These are phyloP conservation scores for Augochlora pura DNA, from an alignment of 1,140 invertebrate genomes.

Conservation along the genomic window DNA sequence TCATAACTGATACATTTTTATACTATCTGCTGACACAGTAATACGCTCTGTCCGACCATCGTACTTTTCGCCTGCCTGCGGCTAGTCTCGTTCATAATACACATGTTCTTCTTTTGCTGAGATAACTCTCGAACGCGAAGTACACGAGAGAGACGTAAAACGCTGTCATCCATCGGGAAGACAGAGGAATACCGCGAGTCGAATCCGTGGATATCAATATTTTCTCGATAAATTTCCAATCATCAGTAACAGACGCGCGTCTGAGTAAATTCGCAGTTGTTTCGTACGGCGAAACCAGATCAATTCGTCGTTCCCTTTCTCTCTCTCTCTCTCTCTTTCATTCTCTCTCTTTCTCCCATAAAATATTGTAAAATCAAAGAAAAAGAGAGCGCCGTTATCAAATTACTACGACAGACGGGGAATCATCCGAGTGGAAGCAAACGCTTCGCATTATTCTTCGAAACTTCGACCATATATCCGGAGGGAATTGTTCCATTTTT, in stretches of 20 bases:
- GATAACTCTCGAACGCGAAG: constrained; percentile 57
- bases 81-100: constrained; percentile 60
- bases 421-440: constrained; percentile 34
- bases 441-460: constrained; percentile 15
- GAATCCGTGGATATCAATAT: constrained; percentile 22
- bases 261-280: constrained; percentile 29
- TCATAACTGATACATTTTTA: constrained; percentile 70
- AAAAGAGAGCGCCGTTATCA: constrained; percentile 28
- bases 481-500: not conserved
- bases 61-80: constrained; percentile 68
- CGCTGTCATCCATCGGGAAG: constrained; percentile 37
- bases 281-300: constrained; percentile 18
- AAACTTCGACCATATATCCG: constrained; percentile 3
- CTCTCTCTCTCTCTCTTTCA: constrained; percentile 42
- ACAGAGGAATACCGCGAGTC: constrained; percentile 33
- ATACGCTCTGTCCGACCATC: constrained; percentile 69
- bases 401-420: not conserved
- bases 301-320: constrained; percentile 53
- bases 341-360: not conserved
- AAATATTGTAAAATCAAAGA: constrained; percentile 4
- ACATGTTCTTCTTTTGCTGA: constrained; percentile 53
- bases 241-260: constrained; percentile 42
- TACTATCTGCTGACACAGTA: constrained; percentile 66
- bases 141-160: constrained; percentile 52
- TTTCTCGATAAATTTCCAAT: constrained; percentile 8